phyloP scores from a whole-genome alignment of 2,888 invertebrate species.

The Calameuta idolon region DNA sequence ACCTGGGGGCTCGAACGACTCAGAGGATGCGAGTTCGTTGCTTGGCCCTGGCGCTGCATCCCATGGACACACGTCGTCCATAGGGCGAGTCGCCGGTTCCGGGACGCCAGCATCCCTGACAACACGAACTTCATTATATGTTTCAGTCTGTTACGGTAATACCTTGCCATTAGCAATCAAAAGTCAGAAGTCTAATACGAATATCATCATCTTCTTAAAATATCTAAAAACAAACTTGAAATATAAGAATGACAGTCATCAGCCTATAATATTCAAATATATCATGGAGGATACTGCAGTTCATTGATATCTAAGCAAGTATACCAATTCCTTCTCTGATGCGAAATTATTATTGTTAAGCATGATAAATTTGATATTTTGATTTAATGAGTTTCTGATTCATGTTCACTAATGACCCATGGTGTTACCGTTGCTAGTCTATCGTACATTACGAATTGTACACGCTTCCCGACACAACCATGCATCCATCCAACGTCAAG shows the following conservation, averaged over 20 bases:
- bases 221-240: not conserved
- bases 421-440: not conserved
- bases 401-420: not conserved
- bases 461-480: not conserved
- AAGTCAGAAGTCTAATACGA: not conserved
- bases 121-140: slow-evolving; percentile 63
- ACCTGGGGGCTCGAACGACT: slow-evolving; percentile 40
- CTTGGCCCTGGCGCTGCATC: slow-evolving; percentile 62
- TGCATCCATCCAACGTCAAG: not conserved
- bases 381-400: not conserved
- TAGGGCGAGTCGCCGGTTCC: slow-evolving; percentile 59
- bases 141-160: slow-evolving; percentile 44
- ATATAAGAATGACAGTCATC: not conserved
- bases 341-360: not conserved
- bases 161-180: not conserved
- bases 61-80: slow-evolving; percentile 74
- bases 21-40: slow-evolving; percentile 46
- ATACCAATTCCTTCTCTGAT: not conserved
- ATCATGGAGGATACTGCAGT: not conserved
- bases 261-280: not conserved
- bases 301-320: not conserved
- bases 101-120: slow-evolving; percentile 62
- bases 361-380: not conserved
- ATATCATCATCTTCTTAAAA: not conserved
- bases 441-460: not conserved